Conservation (phyloP, 2,113 vertebrate genomes). For the Prochilodus magdalenae region DNA sequence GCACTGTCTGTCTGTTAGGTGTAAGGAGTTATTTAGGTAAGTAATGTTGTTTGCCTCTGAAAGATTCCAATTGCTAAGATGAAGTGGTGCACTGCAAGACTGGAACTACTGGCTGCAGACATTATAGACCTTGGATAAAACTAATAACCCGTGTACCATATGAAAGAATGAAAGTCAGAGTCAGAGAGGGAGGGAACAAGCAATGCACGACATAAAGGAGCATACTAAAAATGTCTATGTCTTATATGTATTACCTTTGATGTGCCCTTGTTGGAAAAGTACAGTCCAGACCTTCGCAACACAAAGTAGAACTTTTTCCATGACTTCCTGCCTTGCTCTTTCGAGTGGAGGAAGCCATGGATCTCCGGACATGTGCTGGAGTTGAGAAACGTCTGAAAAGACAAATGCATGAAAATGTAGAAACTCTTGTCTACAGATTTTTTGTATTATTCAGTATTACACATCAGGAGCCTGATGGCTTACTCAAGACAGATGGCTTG, state of each 20-base stretch:
- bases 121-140: constrained; percentile 9
- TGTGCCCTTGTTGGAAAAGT: constrained; percentile 96
- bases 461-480: background rate
- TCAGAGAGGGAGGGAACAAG: background rate
- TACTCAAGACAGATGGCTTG: too few relatives aligned
- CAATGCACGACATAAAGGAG: background rate
- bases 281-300: constrained; percentile 93
- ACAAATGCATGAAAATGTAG: constrained; percentile 16
- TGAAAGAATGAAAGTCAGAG: too few relatives aligned
- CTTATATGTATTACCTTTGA: constrained; percentile 84
- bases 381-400: constrained; percentile 89
- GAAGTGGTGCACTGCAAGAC: constrained; percentile 36
- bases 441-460: background rate
- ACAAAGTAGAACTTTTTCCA: constrained; percentile 97
- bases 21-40: constrained; percentile 2
- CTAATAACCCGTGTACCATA: background rate
- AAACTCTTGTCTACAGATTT: background rate
- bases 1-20: constrained; percentile 7
- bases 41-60: constrained; percentile 10
- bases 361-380: constrained; percentile 94
- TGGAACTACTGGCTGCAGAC: constrained; percentile 19
- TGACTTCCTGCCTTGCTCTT: constrained; percentile 91
- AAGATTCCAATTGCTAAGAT: too few relatives aligned
- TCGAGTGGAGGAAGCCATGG: constrained; percentile 91
- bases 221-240: background rate